A percentile compares a stretch with the other conserved stretches of the same genome.
Conservation (phyloP, 2,888 invertebrate species). For the Caenorhabditis sp. region DNA sequence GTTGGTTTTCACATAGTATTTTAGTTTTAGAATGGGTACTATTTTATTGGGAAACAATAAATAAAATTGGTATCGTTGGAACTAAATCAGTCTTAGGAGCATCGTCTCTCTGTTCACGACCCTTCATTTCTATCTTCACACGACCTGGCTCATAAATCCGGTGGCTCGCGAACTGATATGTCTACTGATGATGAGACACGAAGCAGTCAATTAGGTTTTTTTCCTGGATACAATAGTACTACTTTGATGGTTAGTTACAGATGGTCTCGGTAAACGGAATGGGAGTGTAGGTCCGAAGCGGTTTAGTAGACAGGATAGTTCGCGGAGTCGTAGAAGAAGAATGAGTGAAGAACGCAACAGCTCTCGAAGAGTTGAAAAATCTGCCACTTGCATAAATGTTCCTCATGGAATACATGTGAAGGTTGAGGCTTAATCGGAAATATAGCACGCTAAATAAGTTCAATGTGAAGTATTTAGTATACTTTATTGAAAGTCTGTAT, state of each 20-base stretch:
- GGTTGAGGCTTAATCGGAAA: conserved; percentile 14
- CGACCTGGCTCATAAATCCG: conserved; percentile 47
- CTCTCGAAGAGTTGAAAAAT: conserved; percentile 47
- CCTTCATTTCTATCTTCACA: conserved; percentile 24
- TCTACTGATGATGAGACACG: conserved; percentile 76
- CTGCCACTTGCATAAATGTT: conserved; percentile 17
- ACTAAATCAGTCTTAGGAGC: conserved; percentile 59
- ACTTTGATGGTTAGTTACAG: conserved; percentile 21
- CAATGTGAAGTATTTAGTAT: too few species aligned
- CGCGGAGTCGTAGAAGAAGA: conserved; percentile 24
- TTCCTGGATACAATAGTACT: background rate
- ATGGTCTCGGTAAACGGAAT: conserved; percentile 23
- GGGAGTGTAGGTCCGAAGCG: conserved; percentile 40
- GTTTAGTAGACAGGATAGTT: conserved; percentile 37
- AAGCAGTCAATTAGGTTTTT: conserved; percentile 53
- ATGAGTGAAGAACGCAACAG: conserved; percentile 34
- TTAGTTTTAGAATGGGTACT: too few species aligned
- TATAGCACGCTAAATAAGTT: too few species aligned
- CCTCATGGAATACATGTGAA: conserved; percentile 23
- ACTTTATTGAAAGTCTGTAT: too few species aligned
- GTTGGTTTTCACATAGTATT: conserved; percentile 23
- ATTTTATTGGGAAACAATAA: background rate
- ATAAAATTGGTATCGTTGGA: background rate
- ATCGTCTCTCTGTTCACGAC: conserved; percentile 70
- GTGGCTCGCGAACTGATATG: conserved; percentile 77